These are phyloP conservation scores for Oligia strigilis DNA, from an alignment of 2,888 invertebrate genomes.

Conservation along the genomic window DNA sequence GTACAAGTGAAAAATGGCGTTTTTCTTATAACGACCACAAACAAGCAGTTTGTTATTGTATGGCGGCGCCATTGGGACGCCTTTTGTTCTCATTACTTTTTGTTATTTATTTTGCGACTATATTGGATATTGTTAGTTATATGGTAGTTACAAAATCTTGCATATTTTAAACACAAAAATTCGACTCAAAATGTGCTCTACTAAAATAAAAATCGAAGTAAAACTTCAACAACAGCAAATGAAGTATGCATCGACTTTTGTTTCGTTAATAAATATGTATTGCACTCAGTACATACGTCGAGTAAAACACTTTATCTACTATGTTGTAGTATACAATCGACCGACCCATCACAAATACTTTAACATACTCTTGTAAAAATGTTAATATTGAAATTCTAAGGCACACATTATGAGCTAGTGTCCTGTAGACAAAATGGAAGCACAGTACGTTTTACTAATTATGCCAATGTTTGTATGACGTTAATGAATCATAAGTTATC, in stretches of 20 bases:
- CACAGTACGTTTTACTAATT: constrained; percentile 67
- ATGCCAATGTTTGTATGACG: constrained; percentile 64
- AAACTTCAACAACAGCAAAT: constrained; percentile 62
- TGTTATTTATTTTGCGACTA: constrained; percentile 78
- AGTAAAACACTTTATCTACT: constrained; percentile 67
- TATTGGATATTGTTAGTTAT: constrained; percentile 83
- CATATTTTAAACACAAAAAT: constrained; percentile 69
- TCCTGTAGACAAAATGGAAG: constrained; percentile 77
- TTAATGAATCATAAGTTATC: constrained; percentile 79
- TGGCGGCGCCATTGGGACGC: constrained; percentile 73
- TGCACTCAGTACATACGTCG: constrained; percentile 80
- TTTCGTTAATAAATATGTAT: constrained; percentile 85
- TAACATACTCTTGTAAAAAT: constrained; percentile 69
- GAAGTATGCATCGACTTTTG: constrained; percentile 61
- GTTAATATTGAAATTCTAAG: constrained; percentile 77
- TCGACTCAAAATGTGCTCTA: constrained; percentile 67
- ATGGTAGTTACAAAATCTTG: constrained; percentile 74
- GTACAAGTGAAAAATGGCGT: constrained; percentile 79
- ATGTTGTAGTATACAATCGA: constrained; percentile 57
- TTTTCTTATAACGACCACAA: constrained; percentile 65
- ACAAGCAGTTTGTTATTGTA: constrained; percentile 70
- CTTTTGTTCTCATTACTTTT: constrained; percentile 75
- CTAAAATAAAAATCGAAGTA: constrained; percentile 63
- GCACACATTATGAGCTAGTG: constrained; percentile 83
- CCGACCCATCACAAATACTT: constrained; percentile 54